Percentiles rank a stretch among this genome's conserved stretches.
These are phyloP conservation scores for Heterodera carotae DNA, from an alignment of 1,140 invertebrate species.

Conservation along the genomic window DNA sequence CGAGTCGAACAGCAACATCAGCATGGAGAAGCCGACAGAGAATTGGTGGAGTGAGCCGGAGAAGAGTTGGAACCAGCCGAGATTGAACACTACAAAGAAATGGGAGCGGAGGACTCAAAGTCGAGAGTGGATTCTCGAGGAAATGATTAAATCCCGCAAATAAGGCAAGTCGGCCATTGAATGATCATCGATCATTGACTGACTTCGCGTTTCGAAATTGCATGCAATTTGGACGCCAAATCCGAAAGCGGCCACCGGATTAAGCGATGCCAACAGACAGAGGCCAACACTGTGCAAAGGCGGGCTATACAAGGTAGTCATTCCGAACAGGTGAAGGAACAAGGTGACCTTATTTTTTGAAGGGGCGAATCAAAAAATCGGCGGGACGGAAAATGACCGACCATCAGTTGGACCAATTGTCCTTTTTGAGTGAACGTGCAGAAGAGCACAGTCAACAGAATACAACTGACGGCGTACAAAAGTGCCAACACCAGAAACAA, in stretches of 20 bases:
- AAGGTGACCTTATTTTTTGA: constrained; percentile 22
- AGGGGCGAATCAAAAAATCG: neutral
- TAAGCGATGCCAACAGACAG: constrained; percentile 47
- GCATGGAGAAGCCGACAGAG: constrained; percentile 42
- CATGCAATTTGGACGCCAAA: constrained; percentile 37
- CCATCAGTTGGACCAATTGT: constrained; percentile 26
- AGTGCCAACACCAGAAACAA: constrained; percentile 41
- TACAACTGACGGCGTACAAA: constrained; percentile 31
- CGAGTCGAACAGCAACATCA: constrained; percentile 49
- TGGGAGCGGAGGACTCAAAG: too few relatives aligned
- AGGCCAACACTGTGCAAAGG: constrained; percentile 34
- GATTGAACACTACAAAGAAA: constrained; percentile 38
- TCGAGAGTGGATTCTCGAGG: too few relatives aligned
- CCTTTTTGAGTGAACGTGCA: constrained; percentile 24
- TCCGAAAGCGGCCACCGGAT: constrained; percentile 44
- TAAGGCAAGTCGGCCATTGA: neutral
- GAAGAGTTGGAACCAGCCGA: constrained; percentile 49
- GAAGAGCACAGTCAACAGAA: constrained; percentile 35
- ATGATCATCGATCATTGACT: neutral
- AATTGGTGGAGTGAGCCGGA: constrained; percentile 31
- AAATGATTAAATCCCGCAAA: too few relatives aligned
- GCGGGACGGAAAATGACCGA: neutral
- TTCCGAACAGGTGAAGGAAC: neutral
- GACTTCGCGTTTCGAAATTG: constrained; percentile 46
- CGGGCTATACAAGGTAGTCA: constrained; percentile 22